Evolutionary conservation across 2,797 vertebrate species (phyloP).

Genomic region (Tenualosa thibaudeaui): DNA sequence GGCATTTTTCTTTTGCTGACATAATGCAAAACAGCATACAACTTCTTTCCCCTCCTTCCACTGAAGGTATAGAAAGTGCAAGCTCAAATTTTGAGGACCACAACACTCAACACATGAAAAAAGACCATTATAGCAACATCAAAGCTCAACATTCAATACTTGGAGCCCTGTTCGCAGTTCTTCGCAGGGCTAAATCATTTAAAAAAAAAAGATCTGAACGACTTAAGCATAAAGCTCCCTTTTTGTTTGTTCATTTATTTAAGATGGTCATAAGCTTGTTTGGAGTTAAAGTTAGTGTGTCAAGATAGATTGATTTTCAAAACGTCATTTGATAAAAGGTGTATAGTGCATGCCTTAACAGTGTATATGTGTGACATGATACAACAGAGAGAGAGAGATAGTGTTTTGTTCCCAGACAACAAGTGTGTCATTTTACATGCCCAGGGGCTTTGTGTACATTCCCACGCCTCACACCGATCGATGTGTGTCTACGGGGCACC

Average conservation of each 20-base stretch:
- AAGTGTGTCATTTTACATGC: not conserved
- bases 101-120: slow-evolving; percentile 17
- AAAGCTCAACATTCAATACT: slow-evolving; percentile 20
- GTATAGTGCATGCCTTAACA: slow-evolving; percentile 25
- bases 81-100: slow-evolving; percentile 30
- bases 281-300: not conserved
- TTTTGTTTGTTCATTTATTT: slow-evolving; percentile 13
- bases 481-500: slow-evolving; percentile 70
- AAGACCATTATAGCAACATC: slow-evolving; percentile 22
- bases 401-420: not conserved
- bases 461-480: slow-evolving; percentile 42
- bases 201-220: not conserved
- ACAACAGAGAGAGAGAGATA: slow-evolving; percentile 25
- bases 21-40: slow-evolving; percentile 7
- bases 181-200: not conserved
- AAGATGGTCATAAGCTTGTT: slow-evolving; percentile 15
- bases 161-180: not conserved
- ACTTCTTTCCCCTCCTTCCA: not conserved
- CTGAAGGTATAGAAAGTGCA: not conserved
- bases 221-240: not conserved
- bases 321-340: not conserved
- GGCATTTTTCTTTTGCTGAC: not conserved
- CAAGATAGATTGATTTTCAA: not conserved
- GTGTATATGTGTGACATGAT: not conserved
- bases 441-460: slow-evolving; percentile 36